Evolutionary conservation across 2,797 vertebrate species (phyloP), one percentile per base, ranked within the genome.

Genomic region (Argyrosomus regius): DNA sequence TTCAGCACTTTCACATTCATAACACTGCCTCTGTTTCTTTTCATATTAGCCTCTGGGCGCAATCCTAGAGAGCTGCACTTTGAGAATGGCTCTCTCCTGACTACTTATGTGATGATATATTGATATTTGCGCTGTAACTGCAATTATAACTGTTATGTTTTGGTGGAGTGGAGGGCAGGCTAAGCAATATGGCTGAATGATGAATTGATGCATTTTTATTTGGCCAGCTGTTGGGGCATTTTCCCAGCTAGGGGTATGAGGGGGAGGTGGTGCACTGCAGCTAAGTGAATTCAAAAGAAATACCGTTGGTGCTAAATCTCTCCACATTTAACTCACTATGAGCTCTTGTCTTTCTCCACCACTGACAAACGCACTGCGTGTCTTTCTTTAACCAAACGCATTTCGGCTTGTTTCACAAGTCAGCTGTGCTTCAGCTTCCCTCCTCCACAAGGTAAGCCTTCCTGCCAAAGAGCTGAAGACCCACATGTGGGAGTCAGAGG

Each of bases 401-500:
- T 52, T 39, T 67, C 56, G 17, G 49, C 62, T 80, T 41, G 43
- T 64, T 74, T 41, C 35, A 26, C 52, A 66, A 83, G 77, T 81
- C 69, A 76, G 81, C 71, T 80, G 69, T 24, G 82, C 77, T 70
- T 69, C 78, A 26, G 79, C 76, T 78, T 81, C 52, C 88, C 83
- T 90, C 87, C 88, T 92, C 89, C 88, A 87, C 88, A 89, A 88
- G 86, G 84, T 89, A 88, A 81, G 77, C 49, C 66, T 83, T 80
- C 64, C 77, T 89, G 87, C 87, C 87, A 91, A 89, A 88, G 81
- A 89, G 84, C 87, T 60, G 72, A 75, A 81, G 84, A 90, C 83
- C 86, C 84, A 89, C 91, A 93, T 91, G 92, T 93, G 88, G 91
- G 92, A 92, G 91, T 93, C 87, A 85, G 88, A 89, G 82, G 82